Base-by-base conservation (phyloP, 92 coral and sea anemone genomes). In the Chrysogorgia sp. region DNA sequence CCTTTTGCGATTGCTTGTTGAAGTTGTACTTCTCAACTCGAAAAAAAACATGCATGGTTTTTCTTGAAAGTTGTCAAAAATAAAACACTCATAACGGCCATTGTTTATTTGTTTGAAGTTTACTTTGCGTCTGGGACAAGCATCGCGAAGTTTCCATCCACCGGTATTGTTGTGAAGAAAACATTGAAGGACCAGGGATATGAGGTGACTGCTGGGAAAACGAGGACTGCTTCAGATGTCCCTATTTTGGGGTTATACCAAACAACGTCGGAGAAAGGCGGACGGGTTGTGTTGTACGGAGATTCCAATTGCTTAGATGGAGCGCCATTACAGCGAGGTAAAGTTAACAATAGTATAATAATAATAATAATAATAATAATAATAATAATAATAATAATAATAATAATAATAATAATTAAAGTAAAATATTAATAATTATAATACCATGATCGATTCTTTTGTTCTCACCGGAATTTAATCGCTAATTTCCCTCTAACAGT, bases 311-410 rank as follows among this genome's bases (percentile, higher is more conserved):
- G 98, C 63, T 86, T 94, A 40, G 98, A 94, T 64, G 90, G 90
- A 59, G 98, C 98, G 26, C 98, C 90, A 58, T 89, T 94, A 90
- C 97, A 94, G 65, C 90, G 92, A 89, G 97, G 98, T 91, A 69
- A 23, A 43, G 4, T 40, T 12, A 41, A 14, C 7, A 35, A 13
- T 26, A 14, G 7, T 23, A 12, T 37, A n/a, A n/a, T n/a, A n/a
- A n/a, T n/a, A n/a, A n/a, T n/a, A n/a, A n/a, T n/a, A 3, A 26
- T 26, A 52, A 52, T 26, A 19, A 2, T 4, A 4, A 4, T 21
- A 4, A 52, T 2, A 19, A n/a, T n/a, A n/a, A n/a, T n/a, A n/a
- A n/a, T n/a, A n/a, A n/a, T n/a, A n/a, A n/a, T n/a, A n/a, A n/a
- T n/a, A n/a, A n/a, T n/a, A n/a, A n/a, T n/a, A n/a, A n/a, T n/a